Evolutionary conservation across 1,140 invertebrate species (phyloP).

Genomic region (Drosophila nigrodunni): DNA sequence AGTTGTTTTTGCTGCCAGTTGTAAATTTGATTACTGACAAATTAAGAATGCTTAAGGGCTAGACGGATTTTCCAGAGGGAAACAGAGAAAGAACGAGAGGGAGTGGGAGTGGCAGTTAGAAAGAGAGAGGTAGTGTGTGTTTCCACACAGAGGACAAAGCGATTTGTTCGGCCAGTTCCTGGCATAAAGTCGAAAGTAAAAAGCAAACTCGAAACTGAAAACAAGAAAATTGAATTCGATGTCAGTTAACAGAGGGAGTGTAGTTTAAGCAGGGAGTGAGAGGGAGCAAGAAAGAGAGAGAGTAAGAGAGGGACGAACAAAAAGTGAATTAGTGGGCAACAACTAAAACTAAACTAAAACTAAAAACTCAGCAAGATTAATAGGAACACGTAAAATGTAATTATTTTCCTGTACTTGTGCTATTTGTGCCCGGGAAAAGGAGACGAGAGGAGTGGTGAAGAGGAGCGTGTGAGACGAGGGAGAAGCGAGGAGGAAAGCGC

Average conservation of each 20-base stretch:
- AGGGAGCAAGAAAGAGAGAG: not conserved
- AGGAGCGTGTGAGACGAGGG: not conserved
- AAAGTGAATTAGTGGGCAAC: constrained; percentile 79
- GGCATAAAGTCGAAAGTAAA: constrained; percentile 33
- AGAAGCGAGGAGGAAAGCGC: too few species aligned
- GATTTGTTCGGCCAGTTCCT: constrained; percentile 25
- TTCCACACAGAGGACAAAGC: constrained; percentile 3
- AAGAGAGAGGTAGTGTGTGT: not conserved
- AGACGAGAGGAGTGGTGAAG: not conserved
- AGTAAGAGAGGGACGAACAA: constrained; percentile 20
- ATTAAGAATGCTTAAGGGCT: too few species aligned
- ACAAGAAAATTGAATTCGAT: constrained; percentile 76
- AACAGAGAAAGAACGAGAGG: too few species aligned
- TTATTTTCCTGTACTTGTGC: constrained; percentile 82
- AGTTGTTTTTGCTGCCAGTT: too few species aligned
- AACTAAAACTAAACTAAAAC: constrained; percentile 79
- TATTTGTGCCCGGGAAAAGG: constrained; percentile 60
- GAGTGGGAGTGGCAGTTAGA: too few species aligned
- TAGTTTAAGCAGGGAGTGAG: not conserved
- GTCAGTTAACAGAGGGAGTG: constrained; percentile 10
- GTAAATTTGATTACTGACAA: too few species aligned
- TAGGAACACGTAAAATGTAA: constrained; percentile 83
- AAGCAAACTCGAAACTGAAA: constrained; percentile 56
- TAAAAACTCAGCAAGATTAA: constrained; percentile 82
- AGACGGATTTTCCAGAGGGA: too few species aligned